Conservation (phyloP, 2,888 invertebrate species). For the Drepanosiphum platanoidis region DNA sequence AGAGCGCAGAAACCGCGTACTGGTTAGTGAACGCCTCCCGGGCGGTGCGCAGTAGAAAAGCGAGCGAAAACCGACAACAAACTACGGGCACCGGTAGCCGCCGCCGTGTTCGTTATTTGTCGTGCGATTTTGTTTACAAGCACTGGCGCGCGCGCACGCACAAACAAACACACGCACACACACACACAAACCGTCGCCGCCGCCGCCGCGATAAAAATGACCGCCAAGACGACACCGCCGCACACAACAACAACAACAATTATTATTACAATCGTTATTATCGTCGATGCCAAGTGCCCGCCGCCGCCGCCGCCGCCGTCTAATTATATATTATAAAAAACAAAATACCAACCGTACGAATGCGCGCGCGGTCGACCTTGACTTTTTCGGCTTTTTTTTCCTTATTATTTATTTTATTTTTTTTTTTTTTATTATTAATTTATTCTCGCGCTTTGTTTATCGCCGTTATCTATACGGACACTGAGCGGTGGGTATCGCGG, state of each 20-base stretch:
- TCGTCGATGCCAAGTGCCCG: background rate
- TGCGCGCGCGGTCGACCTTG: background rate
- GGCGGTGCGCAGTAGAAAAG: background rate
- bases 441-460: background rate
- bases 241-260: no score
- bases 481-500: background rate
- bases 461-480: no score
- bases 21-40: background rate
- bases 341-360: background rate
- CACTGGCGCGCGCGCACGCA: background rate
- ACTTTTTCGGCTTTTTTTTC: background rate
- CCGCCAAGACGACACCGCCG: background rate
- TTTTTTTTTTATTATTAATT: background rate
- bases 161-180: background rate
- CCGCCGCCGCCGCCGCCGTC: background rate
- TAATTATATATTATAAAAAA: constrained; percentile 36
- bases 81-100: background rate
- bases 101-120: background rate
- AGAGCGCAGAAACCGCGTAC: background rate
- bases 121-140: background rate
- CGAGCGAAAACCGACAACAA: background rate
- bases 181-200: no score
- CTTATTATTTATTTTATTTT: constrained; percentile 1
- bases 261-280: background rate
- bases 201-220: constrained; percentile 4